Evolutionary conservation across 2,888 invertebrate genomes (phyloP).

Genomic region (Aphodius granarius): DNA sequence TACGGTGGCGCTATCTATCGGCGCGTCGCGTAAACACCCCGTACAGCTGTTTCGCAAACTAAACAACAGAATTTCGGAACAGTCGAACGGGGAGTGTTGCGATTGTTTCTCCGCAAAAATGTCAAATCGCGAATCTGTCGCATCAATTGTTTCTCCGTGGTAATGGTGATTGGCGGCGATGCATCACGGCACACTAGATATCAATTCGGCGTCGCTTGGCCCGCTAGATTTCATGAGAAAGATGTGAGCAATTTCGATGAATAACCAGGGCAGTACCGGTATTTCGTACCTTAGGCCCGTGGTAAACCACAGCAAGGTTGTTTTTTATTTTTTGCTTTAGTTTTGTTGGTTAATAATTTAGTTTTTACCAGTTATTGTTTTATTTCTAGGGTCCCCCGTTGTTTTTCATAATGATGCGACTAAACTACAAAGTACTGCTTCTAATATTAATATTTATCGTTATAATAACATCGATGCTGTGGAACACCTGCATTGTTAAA

Average conservation of each 20-base stretch:
- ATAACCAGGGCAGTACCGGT: constrained; percentile 39
- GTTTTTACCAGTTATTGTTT: constrained; percentile 1
- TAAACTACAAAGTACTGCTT: constrained; percentile 76
- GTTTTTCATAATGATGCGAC: constrained; percentile 70
- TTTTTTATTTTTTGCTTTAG: constrained; percentile 26
- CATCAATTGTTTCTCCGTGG: not conserved
- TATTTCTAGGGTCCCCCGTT: constrained; percentile 51
- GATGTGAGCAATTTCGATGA: constrained; percentile 40
- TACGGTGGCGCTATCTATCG: not conserved
- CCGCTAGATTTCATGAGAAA: not conserved
- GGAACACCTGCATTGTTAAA: constrained; percentile 32
- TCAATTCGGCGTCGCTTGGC: not conserved
- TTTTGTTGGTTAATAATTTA: not conserved
- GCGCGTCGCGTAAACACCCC: not conserved
- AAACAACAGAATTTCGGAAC: not conserved
- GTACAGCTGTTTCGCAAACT: not conserved
- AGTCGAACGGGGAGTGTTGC: not conserved
- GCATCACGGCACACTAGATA: not conserved
- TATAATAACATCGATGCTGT: constrained; percentile 67
- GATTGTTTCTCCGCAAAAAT: not conserved
- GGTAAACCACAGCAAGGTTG: constrained; percentile 47
- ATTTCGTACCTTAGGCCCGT: constrained; percentile 38
- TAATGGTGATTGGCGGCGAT: not conserved
- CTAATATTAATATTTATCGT: constrained; percentile 66
- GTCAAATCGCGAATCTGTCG: not conserved